Conservation (phyloP, 2,797 vertebrate genomes). For the Coranthus polyacanthus region DNA sequence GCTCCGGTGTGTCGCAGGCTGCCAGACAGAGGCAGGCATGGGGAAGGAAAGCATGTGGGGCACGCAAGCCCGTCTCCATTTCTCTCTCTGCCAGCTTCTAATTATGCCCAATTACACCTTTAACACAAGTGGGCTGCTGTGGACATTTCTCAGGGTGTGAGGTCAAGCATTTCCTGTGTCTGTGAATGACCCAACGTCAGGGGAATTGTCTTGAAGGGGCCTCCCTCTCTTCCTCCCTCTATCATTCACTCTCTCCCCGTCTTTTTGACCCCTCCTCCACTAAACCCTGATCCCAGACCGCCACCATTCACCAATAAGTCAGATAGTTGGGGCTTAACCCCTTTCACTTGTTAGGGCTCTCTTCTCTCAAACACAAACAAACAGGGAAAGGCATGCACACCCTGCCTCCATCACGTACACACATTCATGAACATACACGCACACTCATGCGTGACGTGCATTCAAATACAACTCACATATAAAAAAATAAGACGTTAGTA, state of each 20-base stretch:
- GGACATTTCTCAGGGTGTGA: constrained; percentile 83
- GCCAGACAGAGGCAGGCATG: constrained; percentile 64
- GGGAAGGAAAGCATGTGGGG: constrained; percentile 63
- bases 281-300: constrained; percentile 67
- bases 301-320: constrained; percentile 66
- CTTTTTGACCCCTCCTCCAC: constrained; percentile 71
- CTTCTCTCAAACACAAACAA: constrained; percentile 72
- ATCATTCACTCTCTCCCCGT: constrained; percentile 70
- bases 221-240: constrained; percentile 62
- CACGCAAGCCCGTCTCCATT: constrained; percentile 65
- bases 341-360: constrained; percentile 56
- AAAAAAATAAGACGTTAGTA: neutral
- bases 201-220: constrained; percentile 79
- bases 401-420: constrained; percentile 15
- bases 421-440: constrained; percentile 2
- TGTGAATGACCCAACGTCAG: constrained; percentile 77
- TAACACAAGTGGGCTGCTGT: constrained; percentile 83
- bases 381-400: constrained; percentile 56
- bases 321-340: constrained; percentile 76
- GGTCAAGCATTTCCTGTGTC: constrained; percentile 87
- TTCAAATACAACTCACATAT: neutral
- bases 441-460: constrained; percentile 10
- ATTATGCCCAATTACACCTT: constrained; percentile 87
- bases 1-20: constrained; percentile 67
- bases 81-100: constrained; percentile 80